Base-by-base conservation (phyloP, 1,140 invertebrate genomes). In the Heliothis virescens region DNA sequence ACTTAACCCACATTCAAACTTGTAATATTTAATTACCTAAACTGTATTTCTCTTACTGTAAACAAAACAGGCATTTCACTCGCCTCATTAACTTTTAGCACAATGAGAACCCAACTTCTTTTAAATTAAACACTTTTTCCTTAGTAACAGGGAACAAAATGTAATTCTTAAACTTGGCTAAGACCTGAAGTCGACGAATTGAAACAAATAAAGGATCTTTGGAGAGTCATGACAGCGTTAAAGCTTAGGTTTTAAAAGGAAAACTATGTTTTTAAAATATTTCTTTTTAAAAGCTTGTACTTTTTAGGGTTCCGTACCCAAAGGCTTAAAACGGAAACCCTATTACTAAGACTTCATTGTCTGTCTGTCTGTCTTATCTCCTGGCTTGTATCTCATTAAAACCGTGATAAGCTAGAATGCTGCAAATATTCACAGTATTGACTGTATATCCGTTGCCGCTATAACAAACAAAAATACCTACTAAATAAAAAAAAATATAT, bases 111-210 rank as follows among this genome's bases (percentile, higher is more conserved):
- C 52, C 29, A 48, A 59, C 55, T n/a, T 60, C 48, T 48, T 74
- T 73, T 73, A 59, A 73, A 73, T 59, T 73, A 72, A 72, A 34
- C 53, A 57, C 69, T 55, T 73, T n/a, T 21, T 18, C 34, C 10
- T 26, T 26, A 29, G 34, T 7, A 63, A 47, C 47, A 50, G 57
- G 41, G 47, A 59, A 74, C 55, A 48, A 59, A 74, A 74, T 60
- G 72, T 60, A 74, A 60, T 18, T 47, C 29, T 55, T 57, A 34
- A 57, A 57, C 3, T 72, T 55, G 47, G 52, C 15, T 16, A 15
- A 15, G 53, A 48, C 34, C 1, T 41, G 9, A 52, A 18, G 65
- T 52, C 67, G 67, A 63, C 60, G 52, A 55, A 71, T 71, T 71
- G 67, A 26, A 73, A 73, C 71, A 15, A 73, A 74, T 74, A 60